These are phyloP conservation scores for Drosophila azteca DNA, from an alignment of 1,140 invertebrate genomes.

Conservation along the genomic window DNA sequence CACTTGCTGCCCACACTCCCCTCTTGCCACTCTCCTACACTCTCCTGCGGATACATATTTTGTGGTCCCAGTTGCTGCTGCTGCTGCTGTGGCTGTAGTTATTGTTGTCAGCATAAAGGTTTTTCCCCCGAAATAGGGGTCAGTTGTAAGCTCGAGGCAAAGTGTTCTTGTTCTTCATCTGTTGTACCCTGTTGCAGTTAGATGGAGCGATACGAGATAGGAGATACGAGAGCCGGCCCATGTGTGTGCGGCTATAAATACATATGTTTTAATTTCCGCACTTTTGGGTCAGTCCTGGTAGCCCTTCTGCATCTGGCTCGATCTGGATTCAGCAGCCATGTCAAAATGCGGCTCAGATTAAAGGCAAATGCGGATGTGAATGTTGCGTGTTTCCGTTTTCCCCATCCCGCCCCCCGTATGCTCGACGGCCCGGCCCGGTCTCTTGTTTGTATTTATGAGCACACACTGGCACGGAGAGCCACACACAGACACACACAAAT, in stretches of 20 bases:
- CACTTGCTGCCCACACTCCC: too few relatives aligned
- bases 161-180: constrained; percentile 19
- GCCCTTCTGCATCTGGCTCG: background rate
- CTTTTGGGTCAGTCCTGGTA: constrained; percentile 73
- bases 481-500: constrained; percentile 19
- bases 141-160: constrained; percentile 64
- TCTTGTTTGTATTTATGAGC: constrained; percentile 65
- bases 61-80: constrained; percentile 15
- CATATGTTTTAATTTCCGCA: constrained; percentile 83
- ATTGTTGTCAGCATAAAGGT: constrained; percentile 38
- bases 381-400: constrained; percentile 65
- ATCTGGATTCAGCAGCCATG: constrained; percentile 30
- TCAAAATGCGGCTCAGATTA: constrained; percentile 65
- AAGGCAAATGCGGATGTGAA: constrained; percentile 73
- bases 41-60: constrained; percentile 27
- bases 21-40: background rate
- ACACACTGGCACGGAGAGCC: constrained; percentile 2
- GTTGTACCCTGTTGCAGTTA: constrained; percentile 28
- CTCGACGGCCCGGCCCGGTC: constrained; percentile 14
- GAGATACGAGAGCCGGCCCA: constrained; percentile 26
- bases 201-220: constrained; percentile 23
- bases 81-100: constrained; percentile 23
- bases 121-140: constrained; percentile 45
- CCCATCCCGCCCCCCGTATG: constrained; percentile 4
- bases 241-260: constrained; percentile 77